Conservation (phyloP, 2,113 vertebrate species). For the Pterophyllum scalare region DNA sequence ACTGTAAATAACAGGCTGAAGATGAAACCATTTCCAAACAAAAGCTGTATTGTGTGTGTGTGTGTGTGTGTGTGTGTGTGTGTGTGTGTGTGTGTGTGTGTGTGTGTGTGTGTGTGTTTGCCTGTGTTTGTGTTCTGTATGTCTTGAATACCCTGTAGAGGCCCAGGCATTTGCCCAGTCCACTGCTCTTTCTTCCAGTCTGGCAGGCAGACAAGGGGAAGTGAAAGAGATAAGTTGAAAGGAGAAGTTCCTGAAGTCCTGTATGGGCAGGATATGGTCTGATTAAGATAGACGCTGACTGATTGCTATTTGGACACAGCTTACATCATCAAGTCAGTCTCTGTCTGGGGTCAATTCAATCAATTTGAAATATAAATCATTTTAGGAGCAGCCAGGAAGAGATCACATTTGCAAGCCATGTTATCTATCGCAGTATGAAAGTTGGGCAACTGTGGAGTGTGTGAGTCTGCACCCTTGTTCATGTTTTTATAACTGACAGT, state of each 20-base stretch:
- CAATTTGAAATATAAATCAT: slow-evolving; percentile 52
- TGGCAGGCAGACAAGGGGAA: slow-evolving; percentile 68
- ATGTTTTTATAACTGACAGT: not conserved
- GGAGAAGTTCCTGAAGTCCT: slow-evolving; percentile 55
- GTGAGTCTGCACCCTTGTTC: not conserved
- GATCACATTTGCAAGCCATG: slow-evolving; percentile 8
- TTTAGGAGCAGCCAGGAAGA: slow-evolving; percentile 25
- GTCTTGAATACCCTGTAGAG: slow-evolving; percentile 41
- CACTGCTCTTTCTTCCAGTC: slow-evolving; percentile 69
- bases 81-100: slow-evolving; percentile 9
- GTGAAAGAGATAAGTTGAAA: slow-evolving; percentile 63
- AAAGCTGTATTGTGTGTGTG: slow-evolving; percentile 8
- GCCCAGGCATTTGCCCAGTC: slow-evolving; percentile 55
- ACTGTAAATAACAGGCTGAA: slow-evolving; percentile 64
- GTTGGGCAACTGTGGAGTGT: not conserved
- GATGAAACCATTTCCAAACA: slow-evolving; percentile 50
- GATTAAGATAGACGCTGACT: slow-evolving; percentile 65
- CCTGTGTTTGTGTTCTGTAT: slow-evolving; percentile 30
- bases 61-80: not conserved
- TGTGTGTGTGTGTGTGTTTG: slow-evolving; percentile 11
- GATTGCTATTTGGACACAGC: slow-evolving; percentile 63
- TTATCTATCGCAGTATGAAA: not conserved
- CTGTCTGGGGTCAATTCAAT: slow-evolving; percentile 44
- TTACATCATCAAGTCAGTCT: slow-evolving; percentile 51
- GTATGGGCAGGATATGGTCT: slow-evolving; percentile 46